phyloP scores from a whole-genome alignment of 2,888 invertebrate genomes.

The Drosophila algonquin region DNA sequence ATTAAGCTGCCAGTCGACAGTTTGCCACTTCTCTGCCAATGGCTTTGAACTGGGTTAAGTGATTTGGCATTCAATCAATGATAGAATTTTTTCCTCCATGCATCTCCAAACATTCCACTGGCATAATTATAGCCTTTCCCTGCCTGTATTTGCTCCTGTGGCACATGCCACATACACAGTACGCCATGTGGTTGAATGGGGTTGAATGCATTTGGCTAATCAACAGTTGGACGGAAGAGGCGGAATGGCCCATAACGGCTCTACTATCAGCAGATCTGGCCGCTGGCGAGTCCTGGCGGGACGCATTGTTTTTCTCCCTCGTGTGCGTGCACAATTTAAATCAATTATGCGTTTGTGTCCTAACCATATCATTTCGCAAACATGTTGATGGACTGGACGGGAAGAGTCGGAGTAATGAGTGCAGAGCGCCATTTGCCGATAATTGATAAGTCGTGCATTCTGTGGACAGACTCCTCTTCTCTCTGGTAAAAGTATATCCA shows the following conservation, averaged over 20 bases:
- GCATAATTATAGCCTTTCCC: slow-evolving; percentile 58
- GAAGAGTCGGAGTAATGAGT: not conserved
- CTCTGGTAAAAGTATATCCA: not conserved
- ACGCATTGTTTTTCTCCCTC: slow-evolving; percentile 21
- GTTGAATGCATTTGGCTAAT: slow-evolving; percentile 51
- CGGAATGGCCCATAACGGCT: slow-evolving; percentile 52
- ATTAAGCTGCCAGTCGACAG: slow-evolving; percentile 77
- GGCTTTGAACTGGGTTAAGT: slow-evolving; percentile 73
- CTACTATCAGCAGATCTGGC: slow-evolving; percentile 55
- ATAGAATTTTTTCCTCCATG: slow-evolving; percentile 18
- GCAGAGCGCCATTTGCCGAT: slow-evolving; percentile 12
- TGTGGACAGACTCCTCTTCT: slow-evolving; percentile 8
- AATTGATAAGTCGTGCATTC: slow-evolving; percentile 23
- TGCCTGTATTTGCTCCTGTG: slow-evolving; percentile 56
- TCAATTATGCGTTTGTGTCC: slow-evolving; percentile 63
- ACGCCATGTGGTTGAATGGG: slow-evolving; percentile 34
- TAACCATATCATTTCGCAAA: slow-evolving; percentile 49
- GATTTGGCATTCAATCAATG: slow-evolving; percentile 73
- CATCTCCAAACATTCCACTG: slow-evolving; percentile 22
- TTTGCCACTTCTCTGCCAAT: slow-evolving; percentile 72
- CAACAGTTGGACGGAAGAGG: slow-evolving; percentile 48
- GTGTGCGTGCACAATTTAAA: slow-evolving; percentile 57
- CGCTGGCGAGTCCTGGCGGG: slow-evolving; percentile 39
- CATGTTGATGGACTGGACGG: not conserved
- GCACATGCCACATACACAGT: slow-evolving; percentile 48